These are phyloP conservation scores for Chionoecetes opilio DNA, from an alignment of 1,140 invertebrate genomes.

Conservation along the genomic window DNA sequence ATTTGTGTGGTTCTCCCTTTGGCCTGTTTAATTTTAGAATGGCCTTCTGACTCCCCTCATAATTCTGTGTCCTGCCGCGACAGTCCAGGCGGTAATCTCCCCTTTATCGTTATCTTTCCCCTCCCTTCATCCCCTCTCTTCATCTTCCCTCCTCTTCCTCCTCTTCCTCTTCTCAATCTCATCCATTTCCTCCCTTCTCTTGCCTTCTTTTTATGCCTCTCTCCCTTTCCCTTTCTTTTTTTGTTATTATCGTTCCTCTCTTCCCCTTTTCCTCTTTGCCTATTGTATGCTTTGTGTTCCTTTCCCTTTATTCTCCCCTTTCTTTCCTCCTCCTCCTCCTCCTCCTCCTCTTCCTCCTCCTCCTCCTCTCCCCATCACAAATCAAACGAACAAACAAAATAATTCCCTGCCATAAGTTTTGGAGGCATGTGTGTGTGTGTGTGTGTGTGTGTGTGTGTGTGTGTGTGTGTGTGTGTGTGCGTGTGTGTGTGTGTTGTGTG, in stretches of 20 bases:
- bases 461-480: constrained; percentile 25
- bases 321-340: neutral
- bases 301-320: neutral
- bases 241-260: neutral
- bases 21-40: neutral
- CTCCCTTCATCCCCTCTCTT: neutral
- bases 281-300: neutral
- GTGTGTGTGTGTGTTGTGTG: constrained; percentile 27
- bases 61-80: neutral
- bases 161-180: neutral
- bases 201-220: neutral
- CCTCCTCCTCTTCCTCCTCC: neutral
- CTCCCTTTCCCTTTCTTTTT: neutral
- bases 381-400: neutral
- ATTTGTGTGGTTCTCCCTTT: too few species aligned
- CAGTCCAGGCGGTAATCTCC: neutral
- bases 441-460: constrained; percentile 27
- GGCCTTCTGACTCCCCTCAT: neutral
- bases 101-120: neutral
- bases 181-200: neutral
- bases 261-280: neutral
- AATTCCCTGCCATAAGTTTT: neutral
- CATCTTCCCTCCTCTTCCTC: neutral
- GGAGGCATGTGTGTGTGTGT: neutral
- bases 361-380: neutral